Evolutionary conservation across 2,797 vertebrate genomes (phyloP).

Genomic region (Fistularia tabacaria): DNA sequence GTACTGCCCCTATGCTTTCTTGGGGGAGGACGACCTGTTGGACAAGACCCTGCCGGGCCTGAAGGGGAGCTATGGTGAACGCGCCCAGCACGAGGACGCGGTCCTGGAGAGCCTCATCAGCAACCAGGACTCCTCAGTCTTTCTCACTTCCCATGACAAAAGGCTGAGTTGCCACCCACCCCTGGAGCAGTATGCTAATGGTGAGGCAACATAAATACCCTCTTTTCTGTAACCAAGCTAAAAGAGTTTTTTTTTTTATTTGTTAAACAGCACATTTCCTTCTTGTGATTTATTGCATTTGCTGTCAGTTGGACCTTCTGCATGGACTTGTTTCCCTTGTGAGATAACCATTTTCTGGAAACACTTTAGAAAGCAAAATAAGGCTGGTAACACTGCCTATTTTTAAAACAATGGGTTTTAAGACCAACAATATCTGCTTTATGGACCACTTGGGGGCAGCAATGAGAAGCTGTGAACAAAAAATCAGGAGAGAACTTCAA

Average conservation of each 20-base stretch:
- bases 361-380: too few relatives aligned
- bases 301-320: too few relatives aligned
- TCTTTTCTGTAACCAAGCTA: not conserved
- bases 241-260: not conserved
- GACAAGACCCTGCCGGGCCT: conserved; percentile 77
- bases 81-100: conserved; percentile 60
- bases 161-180: conserved; percentile 44
- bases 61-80: conserved; percentile 64
- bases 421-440: too few relatives aligned
- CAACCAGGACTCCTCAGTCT: conserved; percentile 73
- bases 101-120: conserved; percentile 73
- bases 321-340: too few relatives aligned
- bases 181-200: conserved; percentile 61
- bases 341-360: too few relatives aligned
- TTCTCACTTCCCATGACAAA: conserved; percentile 75
- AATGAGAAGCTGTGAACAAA: too few relatives aligned
- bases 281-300: too few relatives aligned
- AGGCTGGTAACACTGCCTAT: too few relatives aligned
- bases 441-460: too few relatives aligned
- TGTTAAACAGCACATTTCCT: not conserved
- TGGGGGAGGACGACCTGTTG: conserved; percentile 83
- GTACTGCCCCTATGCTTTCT: conserved; percentile 89
- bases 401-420: too few relatives aligned
- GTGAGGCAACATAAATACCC: conserved; percentile 65
- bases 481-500: too few relatives aligned